A percentile compares a stretch with the other conserved stretches of the same genome.
These are phyloP conservation scores for Mimachlamys varia DNA, from an alignment of 2,888 invertebrate species.

Conservation along the genomic window DNA sequence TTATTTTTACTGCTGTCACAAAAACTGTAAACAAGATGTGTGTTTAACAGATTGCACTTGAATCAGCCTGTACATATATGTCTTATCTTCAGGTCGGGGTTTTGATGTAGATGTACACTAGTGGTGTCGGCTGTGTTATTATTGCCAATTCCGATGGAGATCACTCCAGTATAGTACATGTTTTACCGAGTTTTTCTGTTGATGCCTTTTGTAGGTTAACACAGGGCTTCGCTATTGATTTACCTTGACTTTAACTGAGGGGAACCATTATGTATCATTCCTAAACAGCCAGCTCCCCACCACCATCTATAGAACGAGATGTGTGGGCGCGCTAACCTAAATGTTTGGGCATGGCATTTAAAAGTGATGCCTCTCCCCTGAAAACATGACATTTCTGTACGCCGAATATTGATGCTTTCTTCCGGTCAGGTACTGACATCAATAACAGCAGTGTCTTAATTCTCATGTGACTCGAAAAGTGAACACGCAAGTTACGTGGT, in stretches of 20 bases:
- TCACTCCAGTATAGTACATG: not conserved
- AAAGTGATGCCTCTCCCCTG: too few relatives aligned
- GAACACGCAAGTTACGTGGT: not conserved
- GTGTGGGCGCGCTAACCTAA: not conserved
- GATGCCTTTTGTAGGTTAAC: not conserved
- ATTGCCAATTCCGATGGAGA: not conserved
- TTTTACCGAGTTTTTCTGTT: not conserved
- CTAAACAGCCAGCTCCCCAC: not conserved
- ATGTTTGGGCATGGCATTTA: not conserved
- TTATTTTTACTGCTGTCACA: not conserved
- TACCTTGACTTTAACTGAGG: not conserved
- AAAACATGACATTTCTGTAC: too few relatives aligned
- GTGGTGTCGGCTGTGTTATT: not conserved
- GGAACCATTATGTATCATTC: constrained; percentile 18
- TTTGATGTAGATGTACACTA: not conserved
- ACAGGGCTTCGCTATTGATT: constrained; percentile 19
- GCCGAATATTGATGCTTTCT: too few relatives aligned
- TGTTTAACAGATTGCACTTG: not conserved
- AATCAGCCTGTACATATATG: not conserved
- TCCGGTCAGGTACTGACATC: not conserved
- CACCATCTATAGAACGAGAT: not conserved
- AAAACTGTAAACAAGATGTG: not conserved
- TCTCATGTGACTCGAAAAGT: not conserved
- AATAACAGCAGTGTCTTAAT: not conserved
- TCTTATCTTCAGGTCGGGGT: not conserved